Base-by-base conservation (phyloP, 37 sponge, comb jelly and placozoan genomes). In the Chondrilla cf. caribensis region DNA sequence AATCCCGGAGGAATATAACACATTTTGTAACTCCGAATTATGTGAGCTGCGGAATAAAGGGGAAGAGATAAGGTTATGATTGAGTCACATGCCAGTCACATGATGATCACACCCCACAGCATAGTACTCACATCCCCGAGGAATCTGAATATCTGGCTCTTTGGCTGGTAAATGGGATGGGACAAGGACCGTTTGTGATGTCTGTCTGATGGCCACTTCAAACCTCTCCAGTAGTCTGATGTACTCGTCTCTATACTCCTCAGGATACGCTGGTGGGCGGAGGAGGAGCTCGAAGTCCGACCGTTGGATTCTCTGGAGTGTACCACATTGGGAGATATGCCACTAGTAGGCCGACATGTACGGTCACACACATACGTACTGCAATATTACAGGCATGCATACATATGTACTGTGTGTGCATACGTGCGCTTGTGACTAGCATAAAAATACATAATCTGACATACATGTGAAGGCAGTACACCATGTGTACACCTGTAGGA, bases 1-100 rank as follows among this genome's bases (percentile, higher is more conserved):
- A 94, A 94, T 26, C 95, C 95, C 58, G 89, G 95, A 41, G 95
- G 95, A 78, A 94, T 94, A 82, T 86, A 94, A 33, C 83, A 77
- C 84, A 94, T 83, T 1, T 43, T 15, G 54, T 94, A 94, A 37
- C 89, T 80, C 2, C 95, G 87, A 2, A 86, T 67, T n/a, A 88
- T 83, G 41, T 72, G 68, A 37, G 36, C 89, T 84, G 86, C 11
- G 51, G 11, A 47, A 47, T 11, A 36, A 24, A 32, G 22, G 22
- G 9, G 38, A 4, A 44, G 70, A 8, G 37, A 44, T 14, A 51
- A 51, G 25, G 17, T 55, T 25, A 8, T 18, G 18, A 55, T 14
- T 19, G 18, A 55, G 18, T 78, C 72, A 19, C 76, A 78, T 33
- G 65, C 58, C 68, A 7, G 82, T 36, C n/a, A 40, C 26, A 11